Percentiles rank a stretch among this genome's conserved stretches.
phyloP scores from a whole-genome alignment of 2,113 vertebrate species.

The Tonatia bakeri region DNA sequence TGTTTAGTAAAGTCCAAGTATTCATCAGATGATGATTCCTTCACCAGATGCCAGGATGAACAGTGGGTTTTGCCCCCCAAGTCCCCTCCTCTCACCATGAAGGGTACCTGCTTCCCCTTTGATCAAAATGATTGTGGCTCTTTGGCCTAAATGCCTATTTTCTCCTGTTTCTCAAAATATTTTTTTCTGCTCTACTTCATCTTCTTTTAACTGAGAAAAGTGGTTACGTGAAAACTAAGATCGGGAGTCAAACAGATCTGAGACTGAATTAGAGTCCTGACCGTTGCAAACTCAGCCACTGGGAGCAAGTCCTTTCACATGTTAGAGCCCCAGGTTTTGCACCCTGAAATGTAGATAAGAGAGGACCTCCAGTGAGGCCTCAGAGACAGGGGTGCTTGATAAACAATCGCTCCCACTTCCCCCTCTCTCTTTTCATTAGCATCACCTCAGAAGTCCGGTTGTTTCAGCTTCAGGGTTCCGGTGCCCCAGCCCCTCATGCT shows the following conservation, averaged over 20 bases:
- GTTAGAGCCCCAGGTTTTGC: background rate
- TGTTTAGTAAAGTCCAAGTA: background rate
- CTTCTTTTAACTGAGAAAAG: background rate
- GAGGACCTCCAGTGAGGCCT: background rate
- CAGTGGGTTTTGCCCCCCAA: background rate
- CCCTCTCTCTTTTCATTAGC: background rate
- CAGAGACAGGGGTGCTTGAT: accelerated
- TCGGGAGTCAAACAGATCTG: no score
- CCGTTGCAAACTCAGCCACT: background rate
- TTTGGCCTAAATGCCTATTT: background rate
- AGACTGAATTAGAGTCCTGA: background rate
- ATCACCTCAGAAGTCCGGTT: background rate
- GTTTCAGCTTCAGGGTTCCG: background rate
- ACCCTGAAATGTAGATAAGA: background rate
- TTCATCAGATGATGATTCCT: background rate
- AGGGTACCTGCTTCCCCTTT: background rate
- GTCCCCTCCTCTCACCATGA: no score
- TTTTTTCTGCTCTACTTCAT: background rate
- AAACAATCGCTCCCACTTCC: background rate
- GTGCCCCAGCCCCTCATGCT: accelerated
- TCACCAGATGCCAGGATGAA: background rate
- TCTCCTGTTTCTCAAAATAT: background rate
- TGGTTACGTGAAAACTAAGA: background rate
- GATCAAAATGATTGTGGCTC: accelerated
- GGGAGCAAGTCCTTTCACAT: background rate